Evolutionary conservation across 2,797 vertebrate genomes (phyloP).

Genomic region (Choloepus didactylus): DNA sequence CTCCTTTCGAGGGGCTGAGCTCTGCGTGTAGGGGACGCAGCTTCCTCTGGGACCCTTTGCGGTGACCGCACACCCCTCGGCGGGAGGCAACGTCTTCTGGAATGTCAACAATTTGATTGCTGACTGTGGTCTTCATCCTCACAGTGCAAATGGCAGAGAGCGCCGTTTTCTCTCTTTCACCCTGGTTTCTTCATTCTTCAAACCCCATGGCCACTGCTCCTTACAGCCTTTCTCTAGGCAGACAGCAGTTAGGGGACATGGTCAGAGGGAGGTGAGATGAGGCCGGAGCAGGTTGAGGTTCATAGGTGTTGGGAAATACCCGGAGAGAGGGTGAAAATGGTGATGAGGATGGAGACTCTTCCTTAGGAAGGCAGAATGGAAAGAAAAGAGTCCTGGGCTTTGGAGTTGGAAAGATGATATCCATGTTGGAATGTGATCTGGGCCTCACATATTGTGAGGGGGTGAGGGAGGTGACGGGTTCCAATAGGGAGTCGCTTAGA

Average conservation of each 20-base stretch:
- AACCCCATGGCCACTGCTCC: neutral
- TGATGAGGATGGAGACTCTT: neutral
- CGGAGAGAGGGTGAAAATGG: neutral
- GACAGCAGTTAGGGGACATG: neutral
- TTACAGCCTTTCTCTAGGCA: neutral
- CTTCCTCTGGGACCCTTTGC: too few relatives aligned
- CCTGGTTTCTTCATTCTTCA: neutral
- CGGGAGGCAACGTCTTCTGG: too few relatives aligned
- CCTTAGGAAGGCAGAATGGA: conserved; percentile 47
- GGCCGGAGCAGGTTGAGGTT: neutral
- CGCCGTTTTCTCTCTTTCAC: too few relatives aligned
- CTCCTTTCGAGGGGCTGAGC: too few relatives aligned
- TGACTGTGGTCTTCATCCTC: too few relatives aligned
- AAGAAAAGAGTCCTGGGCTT: neutral
- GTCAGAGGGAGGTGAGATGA: neutral
- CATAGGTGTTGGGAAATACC: neutral
- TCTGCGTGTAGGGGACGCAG: too few relatives aligned
- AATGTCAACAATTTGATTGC: too few relatives aligned
- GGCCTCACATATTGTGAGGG: neutral
- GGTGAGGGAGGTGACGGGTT: neutral
- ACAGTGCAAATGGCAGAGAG: too few relatives aligned
- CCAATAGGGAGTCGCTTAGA: too few relatives aligned
- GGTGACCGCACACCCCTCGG: too few relatives aligned
- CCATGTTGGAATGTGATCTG: neutral
- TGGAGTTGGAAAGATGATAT: neutral